Conservation (phyloP, 2,797 vertebrate genomes). For the Adrianichthys oophorus region DNA sequence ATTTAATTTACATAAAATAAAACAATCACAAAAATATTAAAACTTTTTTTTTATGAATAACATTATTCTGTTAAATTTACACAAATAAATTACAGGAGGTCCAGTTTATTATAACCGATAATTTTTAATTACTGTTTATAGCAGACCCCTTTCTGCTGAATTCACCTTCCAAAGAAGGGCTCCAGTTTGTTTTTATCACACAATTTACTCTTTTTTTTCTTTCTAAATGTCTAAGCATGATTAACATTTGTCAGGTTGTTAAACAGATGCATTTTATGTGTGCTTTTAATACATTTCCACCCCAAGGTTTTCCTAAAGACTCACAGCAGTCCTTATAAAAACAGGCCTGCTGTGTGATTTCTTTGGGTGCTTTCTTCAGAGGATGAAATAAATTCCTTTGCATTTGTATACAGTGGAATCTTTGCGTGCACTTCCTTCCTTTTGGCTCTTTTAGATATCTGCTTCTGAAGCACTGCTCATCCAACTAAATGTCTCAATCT, state of each 20-base stretch:
- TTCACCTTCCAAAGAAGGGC: slow-evolving; percentile 24
- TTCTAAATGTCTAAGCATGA: slow-evolving; percentile 29
- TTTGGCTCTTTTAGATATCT: slow-evolving; percentile 7
- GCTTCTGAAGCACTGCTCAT: background rate
- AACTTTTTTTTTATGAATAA: slow-evolving; percentile 67
- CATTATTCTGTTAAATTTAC: slow-evolving; percentile 62
- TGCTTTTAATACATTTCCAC: too few species aligned
- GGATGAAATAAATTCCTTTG: slow-evolving; percentile 14
- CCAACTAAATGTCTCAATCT: background rate
- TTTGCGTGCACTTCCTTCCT: background rate
- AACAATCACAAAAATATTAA: slow-evolving; percentile 8
- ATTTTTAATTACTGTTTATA: slow-evolving; percentile 44
- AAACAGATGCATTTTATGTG: slow-evolving; percentile 12
- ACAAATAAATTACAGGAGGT: slow-evolving; percentile 56
- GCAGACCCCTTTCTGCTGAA: slow-evolving; percentile 13
- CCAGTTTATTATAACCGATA: slow-evolving; percentile 54
- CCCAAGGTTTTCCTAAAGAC: too few species aligned
- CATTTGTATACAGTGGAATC: background rate
- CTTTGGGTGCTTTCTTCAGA: slow-evolving; percentile 8
- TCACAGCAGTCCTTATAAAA: slow-evolving; percentile 14
- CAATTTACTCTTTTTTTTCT: slow-evolving; percentile 23
- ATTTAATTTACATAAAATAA: slow-evolving; percentile 54
- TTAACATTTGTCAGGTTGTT: slow-evolving; percentile 27
- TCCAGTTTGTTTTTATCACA: slow-evolving; percentile 17
- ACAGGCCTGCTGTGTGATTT: slow-evolving; percentile 18